Evolutionary conservation across 2,888 invertebrate species (phyloP), one percentile per base, ranked within the genome.

Genomic region (Drosophila seclusa): DNA sequence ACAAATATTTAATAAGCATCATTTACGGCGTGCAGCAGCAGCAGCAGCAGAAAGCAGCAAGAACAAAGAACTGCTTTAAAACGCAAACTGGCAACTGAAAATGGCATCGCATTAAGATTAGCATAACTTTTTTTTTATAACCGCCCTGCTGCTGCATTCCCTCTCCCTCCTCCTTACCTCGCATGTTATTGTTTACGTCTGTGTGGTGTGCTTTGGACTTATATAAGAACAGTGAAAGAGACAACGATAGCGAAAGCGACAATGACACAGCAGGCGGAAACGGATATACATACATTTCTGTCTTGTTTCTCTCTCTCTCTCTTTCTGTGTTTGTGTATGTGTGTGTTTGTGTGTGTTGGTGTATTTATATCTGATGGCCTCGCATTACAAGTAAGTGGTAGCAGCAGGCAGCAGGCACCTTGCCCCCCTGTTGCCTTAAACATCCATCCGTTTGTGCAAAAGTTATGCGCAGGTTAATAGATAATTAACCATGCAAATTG

Each of bases 401-500:
- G 55, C 42, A 57, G 55, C 38, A 24, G 32, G n/a, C 50, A 34
- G 34, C 21, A 38, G 64, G 32, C 48, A 40, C 53, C 38, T 18
- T 0, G 6, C 27, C 49, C 13, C 29, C 29, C 13, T 21, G 52
- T 42, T 42, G 32, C 48, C 54, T 31, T 31, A 49, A 48, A 21
- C 29, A 45, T 58, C 59, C 72, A 53, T 63, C 74, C 64, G 67
- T 58, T 65, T 59, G 68, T 61, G 61, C 55, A 76, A 79, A 83
- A 90, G 89, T 88, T 88, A 87, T 90, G 87, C 86, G 67, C 83
- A 87, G 83, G 87, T 86, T 87, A 88, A 87, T 87, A 88, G 87
- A 90, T 87, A 87, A 90, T 87, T 87, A 90, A 86, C 87, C 87
- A 90, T 90, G 90, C 74, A 90, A 87, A 87, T 87, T 88, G 83